These are phyloP conservation scores for Sardina pilchardus DNA, from an alignment of 2,113 vertebrate genomes.

Conservation along the genomic window DNA sequence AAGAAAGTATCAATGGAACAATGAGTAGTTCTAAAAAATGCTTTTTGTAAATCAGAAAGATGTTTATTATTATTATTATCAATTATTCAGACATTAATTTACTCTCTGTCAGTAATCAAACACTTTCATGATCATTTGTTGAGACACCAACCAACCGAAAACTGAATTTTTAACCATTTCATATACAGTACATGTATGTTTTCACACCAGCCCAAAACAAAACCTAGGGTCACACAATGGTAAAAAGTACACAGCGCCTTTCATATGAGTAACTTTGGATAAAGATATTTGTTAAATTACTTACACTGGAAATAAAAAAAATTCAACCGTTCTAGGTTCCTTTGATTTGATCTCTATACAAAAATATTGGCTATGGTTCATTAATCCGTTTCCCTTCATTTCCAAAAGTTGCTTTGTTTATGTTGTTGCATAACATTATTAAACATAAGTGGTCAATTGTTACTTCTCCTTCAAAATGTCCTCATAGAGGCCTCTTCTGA, in stretches of 20 bases:
- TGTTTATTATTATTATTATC: neutral
- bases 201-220: neutral
- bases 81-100: neutral
- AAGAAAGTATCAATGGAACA: neutral
- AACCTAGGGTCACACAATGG: neutral
- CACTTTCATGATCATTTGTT: neutral
- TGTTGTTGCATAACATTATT: slow-evolving; percentile 10
- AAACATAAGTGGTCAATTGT: neutral
- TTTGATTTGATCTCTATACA: neutral
- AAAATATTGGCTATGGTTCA: neutral
- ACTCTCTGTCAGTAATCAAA: neutral
- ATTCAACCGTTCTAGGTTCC: neutral
- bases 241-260: neutral
- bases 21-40: neutral
- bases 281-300: neutral
- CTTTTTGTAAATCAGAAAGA: neutral
- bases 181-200: neutral
- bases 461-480: slow-evolving; percentile 67
- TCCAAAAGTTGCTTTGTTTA: neutral
- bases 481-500: slow-evolving; percentile 76
- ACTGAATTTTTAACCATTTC: neutral
- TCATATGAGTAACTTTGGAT: neutral
- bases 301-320: neutral
- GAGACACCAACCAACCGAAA: neutral
- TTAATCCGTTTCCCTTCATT: neutral